Conservation (phyloP, 2,113 vertebrate genomes). For the Ifrita kowaldi region DNA sequence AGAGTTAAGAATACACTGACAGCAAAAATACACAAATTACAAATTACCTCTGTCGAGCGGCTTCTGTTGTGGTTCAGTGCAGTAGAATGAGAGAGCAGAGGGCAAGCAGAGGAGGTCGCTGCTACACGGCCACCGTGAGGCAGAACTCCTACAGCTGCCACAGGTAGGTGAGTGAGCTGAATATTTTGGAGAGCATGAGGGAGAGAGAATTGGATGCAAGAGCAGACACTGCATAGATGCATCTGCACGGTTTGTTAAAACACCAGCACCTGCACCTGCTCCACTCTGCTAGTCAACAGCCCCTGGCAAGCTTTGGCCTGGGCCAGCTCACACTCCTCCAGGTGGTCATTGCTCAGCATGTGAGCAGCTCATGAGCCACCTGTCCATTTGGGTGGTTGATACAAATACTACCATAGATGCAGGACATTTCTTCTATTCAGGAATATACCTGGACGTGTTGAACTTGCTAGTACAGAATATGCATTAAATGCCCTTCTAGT, state of each 20-base stretch:
- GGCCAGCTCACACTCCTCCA: background rate
- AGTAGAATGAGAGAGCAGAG: background rate
- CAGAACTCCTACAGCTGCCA: background rate
- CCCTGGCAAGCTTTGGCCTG: background rate
- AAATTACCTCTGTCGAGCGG: rapidly evolving
- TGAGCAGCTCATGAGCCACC: background rate
- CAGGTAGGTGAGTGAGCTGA: background rate
- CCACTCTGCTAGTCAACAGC: background rate
- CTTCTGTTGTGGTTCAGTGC: background rate
- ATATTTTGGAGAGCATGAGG: background rate
- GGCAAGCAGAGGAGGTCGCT: background rate
- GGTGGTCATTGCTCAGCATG: rapidly evolving
- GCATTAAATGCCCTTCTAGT: background rate
- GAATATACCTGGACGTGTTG: background rate
- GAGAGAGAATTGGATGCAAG: background rate
- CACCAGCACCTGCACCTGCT: background rate
- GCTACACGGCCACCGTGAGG: rapidly evolving
- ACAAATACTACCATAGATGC: background rate
- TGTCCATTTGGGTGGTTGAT: background rate
- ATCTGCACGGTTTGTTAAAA: background rate
- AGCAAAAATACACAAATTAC: background rate
- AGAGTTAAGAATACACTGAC: background rate
- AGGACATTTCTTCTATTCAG: background rate
- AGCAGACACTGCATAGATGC: background rate
- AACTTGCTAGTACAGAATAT: background rate